These are phyloP conservation scores for Sebastes iracundus DNA, from an alignment of 2,797 vertebrate genomes.

Conservation along the genomic window DNA sequence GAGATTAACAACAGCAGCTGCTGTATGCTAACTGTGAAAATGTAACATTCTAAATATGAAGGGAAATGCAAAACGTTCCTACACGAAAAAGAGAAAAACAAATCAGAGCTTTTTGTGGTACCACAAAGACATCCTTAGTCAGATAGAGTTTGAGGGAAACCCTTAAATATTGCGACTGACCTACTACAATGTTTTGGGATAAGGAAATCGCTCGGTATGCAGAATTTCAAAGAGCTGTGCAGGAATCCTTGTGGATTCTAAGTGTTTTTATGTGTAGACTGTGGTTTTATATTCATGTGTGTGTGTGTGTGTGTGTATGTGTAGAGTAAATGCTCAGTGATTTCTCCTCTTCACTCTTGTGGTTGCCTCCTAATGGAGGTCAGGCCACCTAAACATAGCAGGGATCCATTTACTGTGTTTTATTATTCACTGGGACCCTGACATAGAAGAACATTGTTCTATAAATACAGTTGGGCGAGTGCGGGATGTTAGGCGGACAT, in stretches of 20 bases:
- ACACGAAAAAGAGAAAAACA: neutral
- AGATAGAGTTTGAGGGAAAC: neutral
- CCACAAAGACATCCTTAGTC: neutral
- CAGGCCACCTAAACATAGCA: conserved; percentile 74
- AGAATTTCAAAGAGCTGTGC: neutral
- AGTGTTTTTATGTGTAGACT: neutral
- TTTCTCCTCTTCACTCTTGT: conserved; percentile 57
- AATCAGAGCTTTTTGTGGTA: neutral
- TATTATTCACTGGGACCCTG: conserved; percentile 76
- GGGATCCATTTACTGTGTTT: conserved; percentile 79
- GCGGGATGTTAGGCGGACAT: conserved; percentile 34
- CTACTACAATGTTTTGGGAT: neutral
- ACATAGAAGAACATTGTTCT: conserved; percentile 72
- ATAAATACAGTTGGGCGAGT: conserved; percentile 74
- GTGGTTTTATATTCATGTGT: neutral
- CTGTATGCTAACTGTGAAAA: neutral
- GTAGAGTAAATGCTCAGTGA: conserved; percentile 17
- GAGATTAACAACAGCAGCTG: conserved; percentile 31
- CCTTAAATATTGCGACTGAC: neutral
- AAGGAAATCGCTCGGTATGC: neutral
- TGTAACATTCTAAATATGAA: neutral
- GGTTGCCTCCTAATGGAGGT: conserved; percentile 71
- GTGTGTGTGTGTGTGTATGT: neutral
- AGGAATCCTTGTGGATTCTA: neutral
- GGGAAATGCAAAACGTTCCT: neutral